Percentiles rank a stretch among this genome's conserved stretches.
These are phyloP conservation scores for Podocnemis expansa DNA, from an alignment of 2,113 vertebrate genomes.

Conservation along the genomic window DNA sequence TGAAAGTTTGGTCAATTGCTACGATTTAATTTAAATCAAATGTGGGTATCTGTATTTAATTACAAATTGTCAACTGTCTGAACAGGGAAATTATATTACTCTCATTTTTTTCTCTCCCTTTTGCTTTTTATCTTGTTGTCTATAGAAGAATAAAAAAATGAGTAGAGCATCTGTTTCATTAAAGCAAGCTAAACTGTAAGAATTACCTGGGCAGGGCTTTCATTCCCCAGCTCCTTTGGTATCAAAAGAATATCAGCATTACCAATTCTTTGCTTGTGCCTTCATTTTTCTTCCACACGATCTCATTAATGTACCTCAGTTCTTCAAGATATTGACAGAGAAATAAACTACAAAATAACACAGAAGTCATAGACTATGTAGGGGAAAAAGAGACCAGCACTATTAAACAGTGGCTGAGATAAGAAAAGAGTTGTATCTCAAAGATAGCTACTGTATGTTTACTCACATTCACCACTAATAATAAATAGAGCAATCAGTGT, in stretches of 20 bases:
- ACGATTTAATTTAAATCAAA: slow-evolving; percentile 3
- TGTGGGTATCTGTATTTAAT: slow-evolving; percentile 4
- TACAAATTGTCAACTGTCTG: not conserved
- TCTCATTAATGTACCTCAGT: slow-evolving; percentile 16
- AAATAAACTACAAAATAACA: slow-evolving; percentile 20
- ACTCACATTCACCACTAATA: slow-evolving; percentile 29
- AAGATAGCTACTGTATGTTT: slow-evolving; percentile 12
- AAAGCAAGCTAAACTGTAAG: slow-evolving; percentile 9
- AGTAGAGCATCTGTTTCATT: not conserved
- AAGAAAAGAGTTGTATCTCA: slow-evolving; percentile 17
- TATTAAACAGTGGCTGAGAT: slow-evolving; percentile 13
- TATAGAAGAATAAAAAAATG: not conserved
- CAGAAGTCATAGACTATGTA: slow-evolving; percentile 13
- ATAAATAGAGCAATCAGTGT: not conserved
- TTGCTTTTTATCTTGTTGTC: not conserved
- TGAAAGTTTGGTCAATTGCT: not conserved
- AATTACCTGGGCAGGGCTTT: not conserved
- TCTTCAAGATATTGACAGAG: not conserved
- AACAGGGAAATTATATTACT: not conserved
- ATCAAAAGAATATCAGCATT: not conserved
- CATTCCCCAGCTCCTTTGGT: not conserved
- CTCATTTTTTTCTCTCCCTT: not conserved
- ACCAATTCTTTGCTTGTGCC: not conserved
- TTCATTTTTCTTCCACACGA: slow-evolving; percentile 27
- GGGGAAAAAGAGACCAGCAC: not conserved